Conservation (phyloP, 1,140 invertebrate genomes). For the Metopolophium dirhodum region DNA sequence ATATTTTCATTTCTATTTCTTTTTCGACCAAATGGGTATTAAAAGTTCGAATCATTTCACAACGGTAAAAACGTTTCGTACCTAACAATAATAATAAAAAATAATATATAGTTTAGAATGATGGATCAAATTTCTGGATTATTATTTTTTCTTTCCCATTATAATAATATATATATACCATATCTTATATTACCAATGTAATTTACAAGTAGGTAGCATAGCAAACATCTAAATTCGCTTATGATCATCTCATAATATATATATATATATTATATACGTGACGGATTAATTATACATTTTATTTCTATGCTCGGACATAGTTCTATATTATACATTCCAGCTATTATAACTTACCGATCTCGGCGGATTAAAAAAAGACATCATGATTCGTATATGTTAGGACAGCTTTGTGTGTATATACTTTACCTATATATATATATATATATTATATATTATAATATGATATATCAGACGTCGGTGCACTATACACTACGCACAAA, state of each 20-base stretch:
- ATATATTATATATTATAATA: background rate
- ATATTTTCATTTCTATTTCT: constrained; percentile 8
- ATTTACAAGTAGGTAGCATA: background rate
- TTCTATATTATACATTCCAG: background rate
- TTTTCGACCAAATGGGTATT: background rate
- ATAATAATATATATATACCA: background rate
- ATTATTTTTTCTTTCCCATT: background rate
- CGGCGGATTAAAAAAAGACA: background rate
- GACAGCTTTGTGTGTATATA: constrained; percentile 1
- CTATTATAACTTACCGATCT: background rate
- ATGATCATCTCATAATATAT: background rate
- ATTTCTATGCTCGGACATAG: background rate
- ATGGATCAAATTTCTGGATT: background rate
- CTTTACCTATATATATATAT: background rate
- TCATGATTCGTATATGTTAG: background rate
- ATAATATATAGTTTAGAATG: background rate
- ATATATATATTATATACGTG: background rate
- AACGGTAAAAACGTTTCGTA: constrained; percentile 1
- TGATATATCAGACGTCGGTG: background rate
- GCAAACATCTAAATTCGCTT: constrained; percentile 2
- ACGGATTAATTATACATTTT: constrained; percentile 11
- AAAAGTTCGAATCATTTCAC: background rate
- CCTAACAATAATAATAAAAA: background rate
- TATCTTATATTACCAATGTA: constrained; percentile 1
- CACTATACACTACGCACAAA: background rate